A percentile compares a stretch with the other conserved stretches of the same genome.
These are phyloP conservation scores for Pelobates fuscus DNA, from an alignment of 2,113 vertebrate genomes.

Conservation along the genomic window DNA sequence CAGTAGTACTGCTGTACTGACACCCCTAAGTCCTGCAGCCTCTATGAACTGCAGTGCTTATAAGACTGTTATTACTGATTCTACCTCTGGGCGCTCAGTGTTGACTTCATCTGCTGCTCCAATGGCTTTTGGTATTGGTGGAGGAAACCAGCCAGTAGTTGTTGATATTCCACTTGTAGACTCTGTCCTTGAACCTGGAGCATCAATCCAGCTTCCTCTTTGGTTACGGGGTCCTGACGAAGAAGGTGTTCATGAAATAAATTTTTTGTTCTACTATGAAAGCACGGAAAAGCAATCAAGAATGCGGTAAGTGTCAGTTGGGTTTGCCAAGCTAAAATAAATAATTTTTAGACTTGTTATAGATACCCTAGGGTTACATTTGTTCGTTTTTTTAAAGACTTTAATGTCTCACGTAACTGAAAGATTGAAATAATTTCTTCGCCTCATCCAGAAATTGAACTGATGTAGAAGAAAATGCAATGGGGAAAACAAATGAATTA, in stretches of 20 bases:
- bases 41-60: slow-evolving; percentile 93
- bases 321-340: no score
- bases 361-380: no score
- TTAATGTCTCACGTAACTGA: no score
- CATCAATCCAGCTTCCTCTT: slow-evolving; percentile 88
- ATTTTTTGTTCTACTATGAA: slow-evolving; percentile 97
- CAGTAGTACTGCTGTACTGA: slow-evolving; percentile 73
- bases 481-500: no score
- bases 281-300: slow-evolving; percentile 81
- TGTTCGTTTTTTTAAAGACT: no score
- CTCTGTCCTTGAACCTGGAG: slow-evolving; percentile 79
- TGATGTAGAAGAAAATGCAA: no score
- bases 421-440: no score
- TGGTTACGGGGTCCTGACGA: slow-evolving; percentile 94
- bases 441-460: no score
- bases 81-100: slow-evolving; percentile 66
- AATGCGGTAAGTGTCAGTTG: slow-evolving; percentile 75
- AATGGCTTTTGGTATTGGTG: slow-evolving; percentile 73
- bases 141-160: slow-evolving; percentile 69
- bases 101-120: slow-evolving; percentile 75
- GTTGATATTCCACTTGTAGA: slow-evolving; percentile 83
- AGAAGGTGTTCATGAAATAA: slow-evolving; percentile 98
- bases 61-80: slow-evolving; percentile 79
- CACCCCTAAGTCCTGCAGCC: slow-evolving; percentile 81
- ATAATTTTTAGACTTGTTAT: no score